Conservation (phyloP, 2,113 vertebrate species). For the Tachycineta bicolor region DNA sequence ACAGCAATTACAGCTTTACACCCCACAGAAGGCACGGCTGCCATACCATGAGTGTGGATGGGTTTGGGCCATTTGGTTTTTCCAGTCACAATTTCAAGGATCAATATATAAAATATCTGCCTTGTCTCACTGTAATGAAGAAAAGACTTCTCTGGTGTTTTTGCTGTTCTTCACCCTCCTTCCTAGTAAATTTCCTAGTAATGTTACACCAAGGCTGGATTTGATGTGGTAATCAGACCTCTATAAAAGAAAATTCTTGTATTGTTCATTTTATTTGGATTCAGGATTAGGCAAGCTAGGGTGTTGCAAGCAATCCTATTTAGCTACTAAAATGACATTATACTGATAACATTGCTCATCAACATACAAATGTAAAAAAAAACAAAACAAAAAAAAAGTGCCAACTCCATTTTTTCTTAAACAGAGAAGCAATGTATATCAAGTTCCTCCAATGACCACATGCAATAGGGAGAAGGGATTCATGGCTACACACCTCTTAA, state of each 20-base stretch:
- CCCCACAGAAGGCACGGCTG: fast-evolving
- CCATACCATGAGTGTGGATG: not conserved
- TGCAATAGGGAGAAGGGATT: not conserved
- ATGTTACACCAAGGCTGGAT: not conserved
- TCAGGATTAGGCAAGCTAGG: not conserved
- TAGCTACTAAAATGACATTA: not conserved
- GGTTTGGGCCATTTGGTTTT: not conserved
- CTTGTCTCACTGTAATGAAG: not conserved
- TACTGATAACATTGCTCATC: not conserved
- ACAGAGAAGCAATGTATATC: not conserved
- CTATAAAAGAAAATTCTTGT: not conserved
- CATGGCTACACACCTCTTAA: not conserved
- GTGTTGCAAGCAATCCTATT: not conserved
- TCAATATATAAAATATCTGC: not conserved
- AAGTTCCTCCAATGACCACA: not conserved
- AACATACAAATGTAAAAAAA: not conserved
- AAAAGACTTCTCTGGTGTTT: not conserved
- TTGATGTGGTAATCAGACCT: not conserved
- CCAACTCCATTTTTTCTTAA: not conserved
- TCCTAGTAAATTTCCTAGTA: not conserved
- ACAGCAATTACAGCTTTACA: not conserved
- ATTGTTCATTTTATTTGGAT: not conserved
- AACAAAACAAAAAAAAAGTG: not conserved
- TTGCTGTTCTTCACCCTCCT: not conserved
- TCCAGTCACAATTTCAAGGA: not conserved